These are phyloP conservation scores for Amphipoea lucens DNA, from an alignment of 2,888 invertebrate species.

Conservation along the genomic window DNA sequence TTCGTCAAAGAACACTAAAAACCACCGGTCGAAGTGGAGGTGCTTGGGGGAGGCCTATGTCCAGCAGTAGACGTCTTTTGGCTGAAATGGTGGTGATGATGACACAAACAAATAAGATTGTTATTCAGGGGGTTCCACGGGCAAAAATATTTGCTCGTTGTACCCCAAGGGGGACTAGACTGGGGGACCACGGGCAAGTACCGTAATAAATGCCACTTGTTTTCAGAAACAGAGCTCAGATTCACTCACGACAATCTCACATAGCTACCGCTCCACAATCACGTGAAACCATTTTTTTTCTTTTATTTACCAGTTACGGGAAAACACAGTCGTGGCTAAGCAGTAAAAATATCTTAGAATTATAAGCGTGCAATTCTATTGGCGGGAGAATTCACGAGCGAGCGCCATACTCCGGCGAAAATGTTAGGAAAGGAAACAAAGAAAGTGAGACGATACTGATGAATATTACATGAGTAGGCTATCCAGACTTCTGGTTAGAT, in stretches of 20 bases:
- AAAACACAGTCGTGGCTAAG: conserved; percentile 43
- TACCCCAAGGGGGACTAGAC: no score
- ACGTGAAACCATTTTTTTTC: conserved; percentile 36
- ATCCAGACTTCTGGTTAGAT: conserved; percentile 41
- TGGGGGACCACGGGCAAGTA: no score
- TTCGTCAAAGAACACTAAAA: background rate
- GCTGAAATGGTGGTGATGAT: no score
- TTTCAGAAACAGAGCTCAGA: conserved; percentile 23
- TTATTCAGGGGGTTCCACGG: no score
- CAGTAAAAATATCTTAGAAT: conserved; percentile 59
- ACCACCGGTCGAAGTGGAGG: no score
- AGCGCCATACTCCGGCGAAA: conserved; percentile 47
- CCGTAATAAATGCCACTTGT: background rate
- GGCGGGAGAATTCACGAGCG: conserved; percentile 51
- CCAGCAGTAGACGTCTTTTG: no score
- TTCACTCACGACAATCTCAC: conserved; percentile 47
- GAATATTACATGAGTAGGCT: conserved; percentile 52
- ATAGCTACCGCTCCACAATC: conserved; percentile 28
- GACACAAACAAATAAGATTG: no score
- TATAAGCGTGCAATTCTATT: conserved; percentile 62
- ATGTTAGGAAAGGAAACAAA: conserved; percentile 54
- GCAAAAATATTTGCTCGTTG: no score
- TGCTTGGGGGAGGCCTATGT: no score
- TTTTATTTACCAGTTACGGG: conserved; percentile 47
- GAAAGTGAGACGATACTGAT: conserved; percentile 59